phyloP scores from a whole-genome alignment of 2,113 vertebrate species.

The Passerina amoena region DNA sequence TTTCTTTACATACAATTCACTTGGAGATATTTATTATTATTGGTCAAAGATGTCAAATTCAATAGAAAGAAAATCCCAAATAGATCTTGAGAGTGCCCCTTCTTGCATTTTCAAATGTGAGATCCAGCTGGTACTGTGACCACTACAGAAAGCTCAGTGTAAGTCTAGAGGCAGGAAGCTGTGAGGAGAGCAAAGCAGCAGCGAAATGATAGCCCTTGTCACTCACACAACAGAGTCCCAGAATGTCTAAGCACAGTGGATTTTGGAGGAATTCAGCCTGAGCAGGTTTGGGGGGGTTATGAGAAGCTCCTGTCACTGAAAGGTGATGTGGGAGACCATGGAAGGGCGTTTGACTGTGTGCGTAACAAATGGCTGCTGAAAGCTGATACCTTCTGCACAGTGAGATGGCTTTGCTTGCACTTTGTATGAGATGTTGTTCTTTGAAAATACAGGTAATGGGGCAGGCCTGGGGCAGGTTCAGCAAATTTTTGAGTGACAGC shows the following conservation, averaged over 20 bases:
- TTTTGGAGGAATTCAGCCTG: background rate
- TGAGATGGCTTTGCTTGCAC: background rate
- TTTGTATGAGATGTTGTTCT: background rate
- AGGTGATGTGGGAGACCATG: background rate
- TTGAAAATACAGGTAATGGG: background rate
- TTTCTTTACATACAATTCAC: background rate
- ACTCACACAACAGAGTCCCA: background rate
- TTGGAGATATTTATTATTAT: background rate
- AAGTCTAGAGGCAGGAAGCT: background rate
- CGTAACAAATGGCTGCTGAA: background rate
- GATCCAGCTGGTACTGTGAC: background rate
- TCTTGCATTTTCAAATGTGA: background rate
- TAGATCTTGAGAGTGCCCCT: background rate
- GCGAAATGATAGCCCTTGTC: background rate
- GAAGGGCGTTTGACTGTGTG: background rate
- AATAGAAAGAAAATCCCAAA: background rate
- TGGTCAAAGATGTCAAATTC: background rate
- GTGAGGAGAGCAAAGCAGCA: background rate
- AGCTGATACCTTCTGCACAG: background rate
- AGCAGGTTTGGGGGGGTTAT: background rate
- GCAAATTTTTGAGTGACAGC: background rate
- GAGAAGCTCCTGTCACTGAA: background rate
- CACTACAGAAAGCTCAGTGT: background rate
- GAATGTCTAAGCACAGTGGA: background rate
- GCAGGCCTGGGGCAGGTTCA: background rate